phyloP scores from a whole-genome alignment of 2,888 invertebrate genomes.

The Oligia fasciuncula region DNA sequence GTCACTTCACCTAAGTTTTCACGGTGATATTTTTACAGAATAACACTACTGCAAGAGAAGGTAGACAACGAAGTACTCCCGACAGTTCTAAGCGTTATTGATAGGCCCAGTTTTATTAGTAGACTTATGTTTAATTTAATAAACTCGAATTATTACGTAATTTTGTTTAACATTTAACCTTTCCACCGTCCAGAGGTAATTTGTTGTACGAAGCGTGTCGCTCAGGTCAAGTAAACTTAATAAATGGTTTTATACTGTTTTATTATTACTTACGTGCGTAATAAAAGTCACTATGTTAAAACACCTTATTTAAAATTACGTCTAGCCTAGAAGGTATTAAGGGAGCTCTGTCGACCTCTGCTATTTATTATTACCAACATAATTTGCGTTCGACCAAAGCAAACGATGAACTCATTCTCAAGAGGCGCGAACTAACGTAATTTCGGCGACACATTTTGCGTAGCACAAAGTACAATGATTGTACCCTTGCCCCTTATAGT shows the following conservation, averaged over 20 bases:
- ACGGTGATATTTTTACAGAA: no score
- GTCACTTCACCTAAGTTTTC: no score
- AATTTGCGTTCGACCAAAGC: not conserved
- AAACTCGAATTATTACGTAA: not conserved
- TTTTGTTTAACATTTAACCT: slow-evolving; percentile 21
- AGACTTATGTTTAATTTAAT: slow-evolving; percentile 10
- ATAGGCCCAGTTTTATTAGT: no score
- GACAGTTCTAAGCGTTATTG: not conserved
- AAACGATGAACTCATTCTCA: not conserved
- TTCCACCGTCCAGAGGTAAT: slow-evolving; percentile 2
- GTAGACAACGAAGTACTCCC: not conserved
- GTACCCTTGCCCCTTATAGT: not conserved
- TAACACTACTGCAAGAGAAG: not conserved
- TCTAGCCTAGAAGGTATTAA: not conserved
- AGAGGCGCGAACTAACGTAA: not conserved
- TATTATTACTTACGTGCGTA: not conserved
- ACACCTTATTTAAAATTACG: not conserved
- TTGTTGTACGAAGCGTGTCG: slow-evolving; percentile 9
- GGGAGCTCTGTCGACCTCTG: not conserved
- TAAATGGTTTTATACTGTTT: slow-evolving; percentile 27
- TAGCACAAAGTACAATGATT: not conserved
- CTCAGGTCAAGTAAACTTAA: slow-evolving; percentile 5
- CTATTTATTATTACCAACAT: not conserved
- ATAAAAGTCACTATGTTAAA: not conserved
- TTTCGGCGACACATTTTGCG: not conserved